These are phyloP conservation scores for Oceanodroma tethys DNA, from an alignment of 2,113 vertebrate species.

Conservation along the genomic window DNA sequence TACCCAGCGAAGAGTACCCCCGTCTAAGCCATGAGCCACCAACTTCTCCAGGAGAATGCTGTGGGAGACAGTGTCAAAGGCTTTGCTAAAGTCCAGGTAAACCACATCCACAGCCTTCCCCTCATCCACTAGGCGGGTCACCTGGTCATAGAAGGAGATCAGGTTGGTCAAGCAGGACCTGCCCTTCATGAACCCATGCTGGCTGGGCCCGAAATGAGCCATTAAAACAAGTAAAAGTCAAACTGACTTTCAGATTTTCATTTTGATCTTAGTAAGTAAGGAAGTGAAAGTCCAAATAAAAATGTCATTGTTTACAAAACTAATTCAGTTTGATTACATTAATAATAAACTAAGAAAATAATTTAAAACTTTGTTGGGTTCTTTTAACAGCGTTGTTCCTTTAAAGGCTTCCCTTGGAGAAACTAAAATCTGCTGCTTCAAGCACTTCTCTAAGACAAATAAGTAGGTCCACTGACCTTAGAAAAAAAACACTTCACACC, in stretches of 20 bases:
- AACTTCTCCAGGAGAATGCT: no score
- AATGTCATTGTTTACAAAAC: conserved; percentile 35
- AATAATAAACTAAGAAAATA: background rate
- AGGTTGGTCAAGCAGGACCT: no score
- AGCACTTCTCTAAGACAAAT: background rate
- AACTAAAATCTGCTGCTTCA: background rate
- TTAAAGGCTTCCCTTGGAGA: background rate
- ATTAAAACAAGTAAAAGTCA: background rate
- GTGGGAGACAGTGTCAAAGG: no score
- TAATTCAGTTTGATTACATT: background rate
- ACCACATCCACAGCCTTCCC: no score
- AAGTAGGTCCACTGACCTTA: background rate
- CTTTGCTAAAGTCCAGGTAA: no score
- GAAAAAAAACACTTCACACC: conserved; percentile 36
- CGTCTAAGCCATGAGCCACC: no score
- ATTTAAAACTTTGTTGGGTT: background rate
- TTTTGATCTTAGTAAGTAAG: conserved; percentile 1
- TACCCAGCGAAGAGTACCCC: no score
- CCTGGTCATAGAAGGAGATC: no score
- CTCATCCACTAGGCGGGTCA: no score
- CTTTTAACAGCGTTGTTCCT: background rate
- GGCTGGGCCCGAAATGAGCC: no score
- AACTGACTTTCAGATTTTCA: background rate
- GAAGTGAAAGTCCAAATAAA: conserved; percentile 8
- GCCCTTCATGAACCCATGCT: no score